phyloP scores from a whole-genome alignment of 2,888 invertebrate species.

The Pristionchus mayeri region DNA sequence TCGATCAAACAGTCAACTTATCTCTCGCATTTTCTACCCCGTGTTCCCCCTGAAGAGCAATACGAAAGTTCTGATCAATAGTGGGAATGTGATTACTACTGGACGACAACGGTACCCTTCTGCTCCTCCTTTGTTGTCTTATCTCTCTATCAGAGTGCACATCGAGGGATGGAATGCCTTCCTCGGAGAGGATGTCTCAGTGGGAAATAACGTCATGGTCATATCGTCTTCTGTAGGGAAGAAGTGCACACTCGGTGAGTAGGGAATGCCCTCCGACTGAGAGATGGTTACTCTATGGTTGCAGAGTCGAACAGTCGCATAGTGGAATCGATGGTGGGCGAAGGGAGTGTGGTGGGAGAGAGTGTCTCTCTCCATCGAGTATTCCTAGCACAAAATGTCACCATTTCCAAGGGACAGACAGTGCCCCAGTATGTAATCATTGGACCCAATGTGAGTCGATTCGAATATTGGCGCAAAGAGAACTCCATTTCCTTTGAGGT shows the following conservation, averaged over 20 bases:
- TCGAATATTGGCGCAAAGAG: background rate
- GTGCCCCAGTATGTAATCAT: background rate
- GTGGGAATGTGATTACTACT: slow-evolving; percentile 30
- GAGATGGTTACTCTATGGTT: background rate
- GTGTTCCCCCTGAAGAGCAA: background rate
- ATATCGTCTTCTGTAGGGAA: slow-evolving; percentile 1
- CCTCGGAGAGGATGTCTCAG: background rate
- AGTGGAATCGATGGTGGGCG: background rate
- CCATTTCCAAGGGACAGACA: background rate
- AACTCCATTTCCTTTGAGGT: background rate
- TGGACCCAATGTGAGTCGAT: slow-evolving; percentile 40
- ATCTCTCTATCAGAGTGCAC: background rate
- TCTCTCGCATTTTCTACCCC: slow-evolving; percentile 44
- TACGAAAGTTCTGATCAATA: background rate
- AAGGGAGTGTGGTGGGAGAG: slow-evolving; percentile 5
- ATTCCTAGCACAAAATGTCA: slow-evolving; percentile 17
- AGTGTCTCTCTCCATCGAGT: background rate
- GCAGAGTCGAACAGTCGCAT: background rate
- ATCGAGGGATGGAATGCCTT: slow-evolving; percentile 47
- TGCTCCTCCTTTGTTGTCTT: background rate
- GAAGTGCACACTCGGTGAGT: slow-evolving; percentile 2
- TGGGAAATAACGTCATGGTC: background rate
- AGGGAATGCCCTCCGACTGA: background rate
- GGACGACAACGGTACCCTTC: background rate
- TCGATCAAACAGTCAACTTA: background rate